Base-by-base conservation (phyloP, 1,140 invertebrate species). In the Drosophila parvula region DNA sequence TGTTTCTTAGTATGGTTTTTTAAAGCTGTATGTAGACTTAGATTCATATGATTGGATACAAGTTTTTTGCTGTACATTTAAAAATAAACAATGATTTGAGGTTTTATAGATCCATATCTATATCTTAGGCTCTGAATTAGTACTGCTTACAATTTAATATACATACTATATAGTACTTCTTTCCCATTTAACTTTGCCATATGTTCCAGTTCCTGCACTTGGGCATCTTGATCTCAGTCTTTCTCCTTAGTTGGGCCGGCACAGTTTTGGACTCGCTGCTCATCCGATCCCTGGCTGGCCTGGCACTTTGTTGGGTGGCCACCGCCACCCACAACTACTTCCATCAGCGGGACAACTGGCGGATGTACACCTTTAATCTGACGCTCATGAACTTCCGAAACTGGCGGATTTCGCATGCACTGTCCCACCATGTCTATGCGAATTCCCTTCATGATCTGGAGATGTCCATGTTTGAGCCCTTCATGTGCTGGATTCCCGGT, bases 341-440 rank as follows among this genome's bases (percentile, higher is more conserved):
- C 38, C 97, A 98, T 85, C 94, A 95, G 84, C 94, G 93, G 12
- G 95, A 97, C 78, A 97, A 94, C 83, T 97, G 96, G 93, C 94
- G 96, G 43, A 97, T 96, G 95, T 97, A 96, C 79, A 94, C 96
- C 36, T 96, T 96, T 55, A 95, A 97, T 85, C 90, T 98, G 1
- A 92, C 93, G 8, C 82, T 95, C 14, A 90, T 96, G 90, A 92
- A 89, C 93, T 94, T 82, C 83, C 94, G 94, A 47, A 94, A 95
- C 70, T 97, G 96, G 94, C 93, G 96, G 62, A 94, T 97, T 43
- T 95, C 94, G 0, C 96, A 97, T 80, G 95, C 93, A 0, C 84
- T 97, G 12, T 97, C 96, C 27, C 96, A 97, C 91, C 97, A 97
- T 89, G 88, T 96, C 5, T 97, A 95, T 82, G 93, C 96, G 0